Evolutionary conservation across 2,113 vertebrate species (phyloP).

Genomic region (Heterochromis multidens): DNA sequence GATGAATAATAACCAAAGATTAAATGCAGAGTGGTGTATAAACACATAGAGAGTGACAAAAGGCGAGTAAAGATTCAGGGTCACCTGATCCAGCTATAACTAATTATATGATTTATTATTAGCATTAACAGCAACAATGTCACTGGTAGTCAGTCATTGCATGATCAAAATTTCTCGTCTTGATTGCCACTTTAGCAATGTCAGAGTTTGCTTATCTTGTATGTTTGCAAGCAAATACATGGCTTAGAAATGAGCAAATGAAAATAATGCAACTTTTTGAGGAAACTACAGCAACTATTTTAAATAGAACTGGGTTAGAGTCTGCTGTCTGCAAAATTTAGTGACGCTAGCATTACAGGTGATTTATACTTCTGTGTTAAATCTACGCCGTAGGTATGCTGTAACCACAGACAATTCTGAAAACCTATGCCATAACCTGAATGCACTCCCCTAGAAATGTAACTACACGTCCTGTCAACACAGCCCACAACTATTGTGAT

Average conservation of each 20-base stretch:
- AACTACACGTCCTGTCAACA: too few species aligned
- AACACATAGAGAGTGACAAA: too few species aligned
- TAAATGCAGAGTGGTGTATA: too few species aligned
- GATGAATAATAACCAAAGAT: too few species aligned
- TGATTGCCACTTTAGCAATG: background rate
- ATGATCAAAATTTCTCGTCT: background rate
- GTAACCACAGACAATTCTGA: background rate
- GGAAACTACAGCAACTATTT: background rate
- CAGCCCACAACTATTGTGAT: background rate
- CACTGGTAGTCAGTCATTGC: background rate
- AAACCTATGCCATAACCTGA: background rate
- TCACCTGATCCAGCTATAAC: too few species aligned
- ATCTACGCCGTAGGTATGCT: background rate
- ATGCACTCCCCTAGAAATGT: background rate
- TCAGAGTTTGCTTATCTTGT: background rate
- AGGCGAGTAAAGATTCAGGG: too few species aligned
- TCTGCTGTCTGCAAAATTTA: background rate
- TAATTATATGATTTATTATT: too few species aligned
- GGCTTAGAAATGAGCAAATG: background rate
- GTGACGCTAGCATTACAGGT: background rate
- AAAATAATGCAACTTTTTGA: background rate
- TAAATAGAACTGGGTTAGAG: background rate
- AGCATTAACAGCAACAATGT: too few species aligned
- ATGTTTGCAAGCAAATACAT: background rate
- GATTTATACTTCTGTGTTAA: background rate